Evolutionary conservation across 2,113 vertebrate species (phyloP).

Genomic region (Anser cygnoides): DNA sequence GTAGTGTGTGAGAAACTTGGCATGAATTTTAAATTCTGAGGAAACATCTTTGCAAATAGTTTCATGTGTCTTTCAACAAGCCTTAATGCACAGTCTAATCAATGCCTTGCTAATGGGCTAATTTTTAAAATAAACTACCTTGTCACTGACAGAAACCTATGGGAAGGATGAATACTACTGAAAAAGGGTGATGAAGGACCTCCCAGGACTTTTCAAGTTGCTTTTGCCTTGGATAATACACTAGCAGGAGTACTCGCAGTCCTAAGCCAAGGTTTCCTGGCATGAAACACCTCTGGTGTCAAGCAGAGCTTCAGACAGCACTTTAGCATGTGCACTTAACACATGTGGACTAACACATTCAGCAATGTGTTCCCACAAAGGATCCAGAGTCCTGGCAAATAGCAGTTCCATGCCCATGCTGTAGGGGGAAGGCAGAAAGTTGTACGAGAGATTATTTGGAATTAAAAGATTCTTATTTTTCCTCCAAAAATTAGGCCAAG

Average conservation of each 20-base stretch:
- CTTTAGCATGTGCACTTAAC: fast-evolving
- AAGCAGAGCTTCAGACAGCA: fast-evolving
- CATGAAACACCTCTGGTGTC: background rate
- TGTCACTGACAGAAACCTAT: background rate
- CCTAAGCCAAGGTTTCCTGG: background rate
- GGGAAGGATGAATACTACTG: background rate
- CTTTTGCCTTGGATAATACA: background rate
- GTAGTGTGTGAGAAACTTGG: background rate
- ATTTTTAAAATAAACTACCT: background rate
- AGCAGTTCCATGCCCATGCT: background rate
- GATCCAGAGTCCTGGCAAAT: background rate
- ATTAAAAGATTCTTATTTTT: background rate
- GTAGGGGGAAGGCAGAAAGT: background rate
- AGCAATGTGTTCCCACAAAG: background rate
- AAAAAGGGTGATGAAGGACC: background rate
- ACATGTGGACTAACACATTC: fast-evolving
- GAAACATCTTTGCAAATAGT: constrained; percentile 1
- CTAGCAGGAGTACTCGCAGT: background rate
- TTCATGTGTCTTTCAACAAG: constrained; percentile 10
- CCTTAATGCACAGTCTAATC: background rate
- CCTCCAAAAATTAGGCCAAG: background rate
- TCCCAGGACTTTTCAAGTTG: background rate
- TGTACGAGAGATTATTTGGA: background rate
- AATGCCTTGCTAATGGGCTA: background rate
- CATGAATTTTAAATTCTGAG: background rate